Percentiles rank a stretch among this genome's conserved stretches.
These are phyloP conservation scores for Eristalinus sepulchralis DNA, from an alignment of 2,888 invertebrate genomes.

Conservation along the genomic window DNA sequence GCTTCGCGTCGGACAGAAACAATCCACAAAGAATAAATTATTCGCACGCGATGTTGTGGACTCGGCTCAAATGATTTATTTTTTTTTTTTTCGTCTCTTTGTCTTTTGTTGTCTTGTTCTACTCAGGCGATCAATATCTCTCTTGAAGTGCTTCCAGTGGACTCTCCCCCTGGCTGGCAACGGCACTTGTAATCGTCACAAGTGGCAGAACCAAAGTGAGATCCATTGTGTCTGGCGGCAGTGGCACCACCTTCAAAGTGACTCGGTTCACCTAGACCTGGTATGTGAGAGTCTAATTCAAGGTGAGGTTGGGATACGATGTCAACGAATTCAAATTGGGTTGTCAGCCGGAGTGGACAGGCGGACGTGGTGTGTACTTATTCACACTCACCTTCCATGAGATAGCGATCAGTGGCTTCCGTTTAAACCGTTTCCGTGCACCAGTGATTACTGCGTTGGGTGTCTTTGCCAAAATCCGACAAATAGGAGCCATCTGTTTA, in stretches of 20 bases:
- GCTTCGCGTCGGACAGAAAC: slow-evolving; percentile 25
- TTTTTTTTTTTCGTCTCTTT: slow-evolving; percentile 1
- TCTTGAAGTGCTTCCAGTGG: slow-evolving; percentile 65
- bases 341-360: slow-evolving; percentile 1
- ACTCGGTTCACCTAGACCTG: slow-evolving; percentile 60
- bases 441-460: slow-evolving; percentile 6
- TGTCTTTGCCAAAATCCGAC: slow-evolving; percentile 27
- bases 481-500: neutral
- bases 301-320: slow-evolving; percentile 59
- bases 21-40: slow-evolving; percentile 60
- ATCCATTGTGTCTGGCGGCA: slow-evolving; percentile 42
- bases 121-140: slow-evolving; percentile 59
- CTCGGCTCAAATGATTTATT: slow-evolving; percentile 17
- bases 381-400: neutral
- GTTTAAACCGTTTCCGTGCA: slow-evolving; percentile 22
- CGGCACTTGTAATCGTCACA: slow-evolving; percentile 29
- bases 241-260: slow-evolving; percentile 44
- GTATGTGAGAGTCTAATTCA: slow-evolving; percentile 50
- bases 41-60: slow-evolving; percentile 59
- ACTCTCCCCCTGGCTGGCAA: slow-evolving; percentile 28
- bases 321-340: slow-evolving; percentile 59
- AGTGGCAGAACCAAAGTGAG: slow-evolving; percentile 46
- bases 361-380: neutral
- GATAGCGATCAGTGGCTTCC: slow-evolving; percentile 16
- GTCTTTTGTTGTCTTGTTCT: slow-evolving; percentile 16